Conservation (phyloP, 2,113 vertebrate genomes). For the Laterallus jamaicensis region DNA sequence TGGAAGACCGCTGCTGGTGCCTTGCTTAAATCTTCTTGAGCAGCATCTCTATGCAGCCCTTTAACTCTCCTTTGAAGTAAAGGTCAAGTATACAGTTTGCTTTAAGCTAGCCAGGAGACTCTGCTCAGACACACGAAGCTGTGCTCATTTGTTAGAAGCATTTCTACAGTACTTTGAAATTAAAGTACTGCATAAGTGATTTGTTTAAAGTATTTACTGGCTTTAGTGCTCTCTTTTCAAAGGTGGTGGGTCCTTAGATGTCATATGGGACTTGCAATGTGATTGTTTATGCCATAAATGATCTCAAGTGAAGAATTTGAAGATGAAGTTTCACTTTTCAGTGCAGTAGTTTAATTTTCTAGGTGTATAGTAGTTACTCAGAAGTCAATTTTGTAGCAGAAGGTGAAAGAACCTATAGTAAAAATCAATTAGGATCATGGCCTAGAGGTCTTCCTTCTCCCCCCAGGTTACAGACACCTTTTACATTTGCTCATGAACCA, state of each 20-base stretch:
- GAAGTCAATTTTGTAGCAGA: background rate
- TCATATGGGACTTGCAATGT: background rate
- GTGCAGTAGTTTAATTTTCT: background rate
- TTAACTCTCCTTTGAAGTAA: background rate
- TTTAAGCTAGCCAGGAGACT: background rate
- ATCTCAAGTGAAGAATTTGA: background rate
- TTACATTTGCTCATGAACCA: background rate
- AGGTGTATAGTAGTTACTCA: background rate
- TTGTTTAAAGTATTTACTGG: background rate
- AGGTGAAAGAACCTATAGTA: background rate
- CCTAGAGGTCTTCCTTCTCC: background rate
- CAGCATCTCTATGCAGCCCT: background rate
- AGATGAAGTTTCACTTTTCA: slow-evolving; percentile 12
- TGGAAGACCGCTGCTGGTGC: background rate
- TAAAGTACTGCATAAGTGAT: background rate
- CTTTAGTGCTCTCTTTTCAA: background rate
- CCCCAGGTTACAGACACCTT: background rate
- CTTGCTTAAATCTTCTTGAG: background rate
- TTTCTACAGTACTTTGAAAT: background rate
- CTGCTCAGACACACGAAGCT: background rate
- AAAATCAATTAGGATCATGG: background rate
- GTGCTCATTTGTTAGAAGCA: background rate
- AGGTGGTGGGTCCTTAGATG: background rate
- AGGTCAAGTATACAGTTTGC: background rate
- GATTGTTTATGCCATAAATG: background rate